Evolutionary conservation across 1,140 invertebrate species (phyloP), one percentile per base, ranked within the genome.

Genomic region (Caenorhabditis latens): DNA sequence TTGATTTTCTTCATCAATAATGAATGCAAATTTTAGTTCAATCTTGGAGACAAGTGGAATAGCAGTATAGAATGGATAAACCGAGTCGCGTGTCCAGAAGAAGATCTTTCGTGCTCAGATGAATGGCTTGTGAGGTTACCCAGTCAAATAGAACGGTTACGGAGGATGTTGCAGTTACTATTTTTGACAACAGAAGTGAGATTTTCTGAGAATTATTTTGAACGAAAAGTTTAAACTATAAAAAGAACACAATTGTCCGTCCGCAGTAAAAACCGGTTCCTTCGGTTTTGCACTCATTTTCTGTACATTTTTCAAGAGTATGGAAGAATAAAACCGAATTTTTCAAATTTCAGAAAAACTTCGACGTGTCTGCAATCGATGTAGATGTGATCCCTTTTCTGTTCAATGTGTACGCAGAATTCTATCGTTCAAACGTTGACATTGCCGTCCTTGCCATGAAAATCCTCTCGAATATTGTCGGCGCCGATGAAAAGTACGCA

Each of bases 401-500:
- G 5, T 86, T 58, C 48, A 58, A 75, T 8, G 53, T 89, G 32
- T 89, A 83, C 24, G 46, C 53, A 4, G 67, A 85, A 48, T 89
- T 88, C 50, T 65, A 50, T 16, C n/a, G 57, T 2, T 53, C 46
- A 2, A 88, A 89, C 24, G 40, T 79, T 46, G 84, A 79, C n/a
- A 86, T 89, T 8, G 50, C 48, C 11, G 42, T 89, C 4, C 67
- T 86, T 9, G 84, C 83, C 16, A 57, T 89, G 7, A 89, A 89
- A 83, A 88, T 85, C 8, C 82, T 89, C 4, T 40, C 89, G 11
- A 89, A 89, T 61, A 87, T 89, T 53, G 84, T 85, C n/a, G 50
- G 42, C 11, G 57, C 83, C 16, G 88, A 71, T 19, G 32, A 61
- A n/a, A 58, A 82, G 32, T 88, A 82, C 43, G 89, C 88, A 14